Evolutionary conservation across 2,113 vertebrate genomes (phyloP).

Genomic region (Balaenoptera acutorostrata): DNA sequence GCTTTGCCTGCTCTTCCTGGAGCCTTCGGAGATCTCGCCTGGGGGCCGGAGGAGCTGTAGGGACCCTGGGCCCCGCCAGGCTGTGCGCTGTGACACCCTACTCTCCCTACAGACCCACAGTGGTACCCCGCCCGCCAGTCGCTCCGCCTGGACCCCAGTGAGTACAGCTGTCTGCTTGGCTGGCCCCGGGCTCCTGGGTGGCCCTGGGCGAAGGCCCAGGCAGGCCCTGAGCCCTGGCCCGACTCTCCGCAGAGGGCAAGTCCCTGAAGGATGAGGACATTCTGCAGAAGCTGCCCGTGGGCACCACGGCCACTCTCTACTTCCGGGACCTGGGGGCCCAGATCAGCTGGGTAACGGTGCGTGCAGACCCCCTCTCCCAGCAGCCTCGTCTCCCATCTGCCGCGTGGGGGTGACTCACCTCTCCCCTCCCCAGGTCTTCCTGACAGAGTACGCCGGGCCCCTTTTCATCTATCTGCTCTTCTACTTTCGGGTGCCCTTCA

Average conservation of each 20-base stretch:
- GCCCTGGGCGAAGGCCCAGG: neutral
- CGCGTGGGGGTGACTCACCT: accelerated
- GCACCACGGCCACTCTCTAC: conserved; percentile 95
- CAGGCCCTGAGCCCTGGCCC: neutral
- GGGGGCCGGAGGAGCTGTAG: neutral
- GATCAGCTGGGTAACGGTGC: conserved; percentile 98
- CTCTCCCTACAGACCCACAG: conserved; percentile 86
- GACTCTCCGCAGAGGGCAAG: conserved; percentile 86
- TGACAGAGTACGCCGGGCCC: conserved; percentile 91
- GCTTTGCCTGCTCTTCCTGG: neutral
- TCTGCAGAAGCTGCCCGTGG: conserved; percentile 93
- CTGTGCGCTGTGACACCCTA: neutral
- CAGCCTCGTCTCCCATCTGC: neutral
- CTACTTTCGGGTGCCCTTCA: conserved; percentile 93
- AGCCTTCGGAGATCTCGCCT: neutral
- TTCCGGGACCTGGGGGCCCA: conserved; percentile 95
- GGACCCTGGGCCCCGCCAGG: neutral
- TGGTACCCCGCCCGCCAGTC: conserved; percentile 95
- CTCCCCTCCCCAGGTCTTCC: conserved; percentile 84
- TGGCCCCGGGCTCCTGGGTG: neutral
- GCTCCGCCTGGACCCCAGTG: conserved; percentile 93
- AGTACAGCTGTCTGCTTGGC: conserved; percentile 63
- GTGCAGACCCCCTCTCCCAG: neutral
- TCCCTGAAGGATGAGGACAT: conserved; percentile 94
- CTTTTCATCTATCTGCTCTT: conserved; percentile 93